These are phyloP conservation scores for Sciaenops ocellatus DNA, from an alignment of 2,797 vertebrate species.

Conservation along the genomic window DNA sequence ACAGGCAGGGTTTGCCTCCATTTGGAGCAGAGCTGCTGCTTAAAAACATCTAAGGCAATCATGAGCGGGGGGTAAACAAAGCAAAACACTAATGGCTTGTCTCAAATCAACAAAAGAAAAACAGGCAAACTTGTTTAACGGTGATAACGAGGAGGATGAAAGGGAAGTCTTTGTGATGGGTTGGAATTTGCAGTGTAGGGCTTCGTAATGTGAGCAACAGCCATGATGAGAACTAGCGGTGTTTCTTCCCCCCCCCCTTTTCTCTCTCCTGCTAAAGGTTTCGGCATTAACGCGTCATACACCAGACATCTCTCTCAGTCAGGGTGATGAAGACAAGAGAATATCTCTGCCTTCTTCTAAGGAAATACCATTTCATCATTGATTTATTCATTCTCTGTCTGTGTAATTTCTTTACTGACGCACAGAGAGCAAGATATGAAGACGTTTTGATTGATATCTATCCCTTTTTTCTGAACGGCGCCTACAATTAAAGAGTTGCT, in stretches of 20 bases:
- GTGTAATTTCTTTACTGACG: constrained; percentile 37
- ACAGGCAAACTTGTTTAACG: constrained; percentile 72
- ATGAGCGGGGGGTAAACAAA: constrained; percentile 78
- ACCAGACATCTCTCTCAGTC: constrained; percentile 46
- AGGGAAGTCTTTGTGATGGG: constrained; percentile 61
- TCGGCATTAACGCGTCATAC: constrained; percentile 49
- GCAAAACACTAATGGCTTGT: constrained; percentile 79
- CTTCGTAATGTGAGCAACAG: constrained; percentile 57
- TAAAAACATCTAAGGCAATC: constrained; percentile 81
- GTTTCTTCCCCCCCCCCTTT: constrained; percentile 19
- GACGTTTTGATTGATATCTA: constrained; percentile 59
- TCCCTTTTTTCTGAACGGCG: constrained; percentile 17
- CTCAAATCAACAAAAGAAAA: constrained; percentile 79
- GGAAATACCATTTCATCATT: constrained; percentile 54
- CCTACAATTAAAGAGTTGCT: constrained; percentile 35
- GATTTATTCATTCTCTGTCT: constrained; percentile 53
- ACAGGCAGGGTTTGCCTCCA: constrained; percentile 75
- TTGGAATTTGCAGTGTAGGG: constrained; percentile 40
- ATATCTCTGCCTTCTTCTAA: constrained; percentile 43
- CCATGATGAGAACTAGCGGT: constrained; percentile 41
- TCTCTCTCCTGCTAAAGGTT: constrained; percentile 45
- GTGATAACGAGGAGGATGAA: constrained; percentile 80
- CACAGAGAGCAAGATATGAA: constrained; percentile 39
- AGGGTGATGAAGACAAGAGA: constrained; percentile 40
- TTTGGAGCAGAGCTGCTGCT: constrained; percentile 74